Evolutionary conservation across 1,140 invertebrate genomes (phyloP).

Genomic region (Bombus soroeensis): DNA sequence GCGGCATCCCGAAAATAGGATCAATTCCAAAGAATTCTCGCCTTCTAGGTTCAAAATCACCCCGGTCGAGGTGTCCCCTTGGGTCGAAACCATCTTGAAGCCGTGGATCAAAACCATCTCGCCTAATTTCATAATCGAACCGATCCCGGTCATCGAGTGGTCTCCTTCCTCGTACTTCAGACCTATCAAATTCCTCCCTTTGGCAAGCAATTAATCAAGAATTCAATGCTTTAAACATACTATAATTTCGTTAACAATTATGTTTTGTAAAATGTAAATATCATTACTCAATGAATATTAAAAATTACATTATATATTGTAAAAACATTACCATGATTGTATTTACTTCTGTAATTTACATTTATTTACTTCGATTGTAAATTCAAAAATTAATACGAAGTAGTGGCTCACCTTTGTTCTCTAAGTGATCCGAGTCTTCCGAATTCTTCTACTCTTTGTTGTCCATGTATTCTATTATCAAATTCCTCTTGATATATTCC

Average conservation of each 20-base stretch:
- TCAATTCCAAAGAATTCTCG: slow-evolving; percentile 80
- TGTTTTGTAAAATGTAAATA: not conserved
- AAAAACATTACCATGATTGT: not conserved
- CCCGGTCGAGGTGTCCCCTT: slow-evolving; percentile 72
- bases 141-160: slow-evolving; percentile 76
- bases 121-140: slow-evolving; percentile 79
- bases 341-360: not conserved
- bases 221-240: not conserved
- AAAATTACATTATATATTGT: not conserved
- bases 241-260: not conserved
- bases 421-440: slow-evolving; percentile 70
- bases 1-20: slow-evolving; percentile 77
- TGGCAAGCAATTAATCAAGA: not conserved
- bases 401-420: slow-evolving; percentile 24
- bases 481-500: slow-evolving; percentile 75
- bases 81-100: slow-evolving; percentile 76
- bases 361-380: not conserved
- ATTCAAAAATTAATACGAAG: not conserved
- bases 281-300: not conserved
- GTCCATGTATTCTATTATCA: slow-evolving; percentile 74
- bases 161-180: slow-evolving; percentile 73
- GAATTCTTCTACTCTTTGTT: slow-evolving; percentile 79
- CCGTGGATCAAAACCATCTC: slow-evolving; percentile 73
- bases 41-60: slow-evolving; percentile 78
- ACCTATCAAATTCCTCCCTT: slow-evolving; percentile 77